Percentiles rank a stretch among this genome's conserved stretches.
Evolutionary conservation across 2,888 invertebrate genomes (phyloP).

Genomic region (Formica aserva): DNA sequence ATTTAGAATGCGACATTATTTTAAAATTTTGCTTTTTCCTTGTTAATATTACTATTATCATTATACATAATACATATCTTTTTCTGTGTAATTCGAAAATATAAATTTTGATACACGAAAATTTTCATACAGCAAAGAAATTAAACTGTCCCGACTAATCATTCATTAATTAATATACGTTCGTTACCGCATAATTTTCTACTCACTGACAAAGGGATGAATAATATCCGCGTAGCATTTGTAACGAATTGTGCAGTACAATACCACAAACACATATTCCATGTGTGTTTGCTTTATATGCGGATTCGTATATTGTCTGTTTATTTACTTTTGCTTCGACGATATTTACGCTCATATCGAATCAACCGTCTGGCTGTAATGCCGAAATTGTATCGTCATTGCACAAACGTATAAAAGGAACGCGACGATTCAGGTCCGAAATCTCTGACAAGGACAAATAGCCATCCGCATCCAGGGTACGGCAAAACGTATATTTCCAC

Average conservation of each 20-base stretch:
- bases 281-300: neutral
- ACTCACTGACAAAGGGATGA: slow-evolving; percentile 35
- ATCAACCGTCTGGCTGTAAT: neutral
- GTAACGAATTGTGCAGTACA: neutral
- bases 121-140: neutral
- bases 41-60: neutral
- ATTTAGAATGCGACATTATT: neutral
- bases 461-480: slow-evolving; percentile 27
- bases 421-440: slow-evolving; percentile 33
- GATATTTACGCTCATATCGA: neutral
- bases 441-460: slow-evolving; percentile 63
- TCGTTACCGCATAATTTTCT: slow-evolving; percentile 28
- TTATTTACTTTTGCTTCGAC: slow-evolving; percentile 30
- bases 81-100: neutral
- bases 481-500: slow-evolving; percentile 17
- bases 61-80: neutral
- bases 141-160: slow-evolving; percentile 11
- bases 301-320: slow-evolving; percentile 16
- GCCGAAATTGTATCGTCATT: neutral
- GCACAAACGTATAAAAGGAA: slow-evolving; percentile 32
- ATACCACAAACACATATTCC: neutral
- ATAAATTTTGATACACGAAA: slow-evolving; percentile 24
- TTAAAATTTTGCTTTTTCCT: neutral
- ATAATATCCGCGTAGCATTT: slow-evolving; percentile 18
- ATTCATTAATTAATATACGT: neutral